Conservation (phyloP, 2,113 vertebrate species). For the Felis chaus region DNA sequence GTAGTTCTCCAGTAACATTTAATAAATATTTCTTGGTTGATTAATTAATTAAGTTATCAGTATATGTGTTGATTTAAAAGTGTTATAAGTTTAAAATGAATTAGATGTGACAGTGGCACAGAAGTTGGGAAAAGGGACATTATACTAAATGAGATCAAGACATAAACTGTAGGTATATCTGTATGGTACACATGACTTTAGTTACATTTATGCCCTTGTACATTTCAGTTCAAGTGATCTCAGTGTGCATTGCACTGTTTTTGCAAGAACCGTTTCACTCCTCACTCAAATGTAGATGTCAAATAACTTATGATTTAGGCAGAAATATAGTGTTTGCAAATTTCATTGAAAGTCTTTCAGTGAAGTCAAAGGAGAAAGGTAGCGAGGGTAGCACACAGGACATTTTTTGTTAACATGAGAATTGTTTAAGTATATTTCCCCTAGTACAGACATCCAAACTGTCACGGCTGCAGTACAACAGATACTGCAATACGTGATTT, state of each 20-base stretch:
- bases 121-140: background rate
- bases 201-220: background rate
- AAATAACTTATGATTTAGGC: background rate
- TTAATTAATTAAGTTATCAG: conserved; percentile 17
- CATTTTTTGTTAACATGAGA: background rate
- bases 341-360: conserved; percentile 37
- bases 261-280: background rate
- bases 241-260: background rate
- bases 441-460: background rate
- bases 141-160: background rate
- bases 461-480: background rate
- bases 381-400: background rate
- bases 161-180: background rate
- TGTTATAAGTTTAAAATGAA: background rate
- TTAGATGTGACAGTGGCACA: background rate
- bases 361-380: conserved; percentile 20
- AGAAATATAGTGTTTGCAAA: background rate
- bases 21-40: conserved; percentile 15
- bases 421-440: background rate
- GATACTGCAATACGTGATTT: background rate
- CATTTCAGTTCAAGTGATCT: conserved; percentile 8
- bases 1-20: background rate
- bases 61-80: background rate
- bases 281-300: background rate
- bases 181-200: background rate